Evolutionary conservation across 2,888 invertebrate species (phyloP), one percentile per base, ranked within the genome.

Genomic region (Hyalella azteca): DNA sequence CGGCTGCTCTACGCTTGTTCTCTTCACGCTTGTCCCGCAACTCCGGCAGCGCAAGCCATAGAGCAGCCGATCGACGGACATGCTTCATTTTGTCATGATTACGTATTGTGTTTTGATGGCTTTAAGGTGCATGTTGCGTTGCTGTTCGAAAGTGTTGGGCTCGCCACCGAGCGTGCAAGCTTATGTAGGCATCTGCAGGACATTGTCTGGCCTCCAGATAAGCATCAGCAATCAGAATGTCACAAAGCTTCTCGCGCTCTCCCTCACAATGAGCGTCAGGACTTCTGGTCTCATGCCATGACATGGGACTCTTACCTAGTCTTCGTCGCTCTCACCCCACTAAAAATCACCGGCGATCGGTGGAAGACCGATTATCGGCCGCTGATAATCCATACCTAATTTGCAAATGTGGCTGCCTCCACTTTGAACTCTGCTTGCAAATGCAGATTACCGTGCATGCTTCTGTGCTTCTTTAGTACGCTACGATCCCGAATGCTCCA

Each of bases 181-280:
- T 66, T 66, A 66, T 66, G 66, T 66, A 66, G 66, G 66, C 66
- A 36, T 36, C 39, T 66, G 66, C 66, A 36, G 36, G 7, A 66
- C 66, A 66, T 66, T 66, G 66, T 66, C 66, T 66, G 66, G 7
- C 36, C 2, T 7, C 13, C 36, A 32, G 66, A 66, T 66, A 66
- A 66, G 36, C 66, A 66, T 66, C 66, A 66, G 66, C 66, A 66
- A 66, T 66, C 66, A 66, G 66, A 36, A 36, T 66, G 66, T 66
- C 66, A 66, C 66, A 66, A 66, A 66, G 66, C 54, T 54, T n/a
- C 45, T 45, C 36, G 32, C n/a, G 19, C 36, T 29, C 66, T 66
- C 66, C 66, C 36, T 66, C 66, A 66, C 66, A 66, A 66, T 66
- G 32, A 36, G 7, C 66, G 66, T 39, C 66, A 32, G 9, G 15